Evolutionary conservation across 2,888 invertebrate species (phyloP).

Genomic region (Drosophila borealis): DNA sequence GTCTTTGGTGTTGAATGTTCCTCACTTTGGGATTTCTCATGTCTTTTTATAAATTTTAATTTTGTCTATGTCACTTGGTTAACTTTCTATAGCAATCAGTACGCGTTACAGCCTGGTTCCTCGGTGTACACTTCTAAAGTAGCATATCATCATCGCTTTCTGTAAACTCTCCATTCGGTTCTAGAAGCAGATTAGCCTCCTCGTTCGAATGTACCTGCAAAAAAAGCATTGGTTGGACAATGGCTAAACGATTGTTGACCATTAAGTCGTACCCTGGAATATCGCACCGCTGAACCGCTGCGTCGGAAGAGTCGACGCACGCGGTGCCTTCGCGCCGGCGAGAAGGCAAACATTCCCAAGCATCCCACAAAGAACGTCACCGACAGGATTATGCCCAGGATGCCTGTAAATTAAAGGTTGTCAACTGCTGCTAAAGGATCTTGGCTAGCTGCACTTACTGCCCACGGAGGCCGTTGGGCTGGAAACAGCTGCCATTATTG

Average conservation of each 20-base stretch:
- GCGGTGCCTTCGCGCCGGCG: slow-evolving; percentile 78
- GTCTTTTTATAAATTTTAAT: slow-evolving; percentile 44
- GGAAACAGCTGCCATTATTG: slow-evolving; percentile 60
- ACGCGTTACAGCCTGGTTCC: slow-evolving; percentile 20
- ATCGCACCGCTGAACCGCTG: slow-evolving; percentile 78
- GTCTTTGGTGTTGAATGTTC: slow-evolving; percentile 72
- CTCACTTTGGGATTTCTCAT: slow-evolving; percentile 45
- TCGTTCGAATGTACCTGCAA: slow-evolving; percentile 82
- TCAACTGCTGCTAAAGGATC: slow-evolving; percentile 9
- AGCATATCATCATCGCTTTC: slow-evolving; percentile 84
- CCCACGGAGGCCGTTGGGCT: slow-evolving; percentile 74
- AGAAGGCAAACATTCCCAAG: slow-evolving; percentile 78
- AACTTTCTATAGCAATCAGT: slow-evolving; percentile 49
- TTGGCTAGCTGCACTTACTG: slow-evolving; percentile 70
- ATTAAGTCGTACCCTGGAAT: slow-evolving; percentile 76
- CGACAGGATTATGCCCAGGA: slow-evolving; percentile 77
- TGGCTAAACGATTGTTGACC: too few species aligned
- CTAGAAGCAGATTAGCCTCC: slow-evolving; percentile 82
- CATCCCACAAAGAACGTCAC: slow-evolving; percentile 76
- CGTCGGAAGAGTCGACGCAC: slow-evolving; percentile 76
- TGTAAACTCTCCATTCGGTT: slow-evolving; percentile 83
- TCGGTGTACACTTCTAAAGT: slow-evolving; percentile 64
- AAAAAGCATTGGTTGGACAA: background rate
- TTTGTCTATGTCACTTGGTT: slow-evolving; percentile 31
- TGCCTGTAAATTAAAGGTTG: slow-evolving; percentile 55